Evolutionary conservation across 2,797 vertebrate species (phyloP).

Genomic region (Petrocephalus schoutedeni): DNA sequence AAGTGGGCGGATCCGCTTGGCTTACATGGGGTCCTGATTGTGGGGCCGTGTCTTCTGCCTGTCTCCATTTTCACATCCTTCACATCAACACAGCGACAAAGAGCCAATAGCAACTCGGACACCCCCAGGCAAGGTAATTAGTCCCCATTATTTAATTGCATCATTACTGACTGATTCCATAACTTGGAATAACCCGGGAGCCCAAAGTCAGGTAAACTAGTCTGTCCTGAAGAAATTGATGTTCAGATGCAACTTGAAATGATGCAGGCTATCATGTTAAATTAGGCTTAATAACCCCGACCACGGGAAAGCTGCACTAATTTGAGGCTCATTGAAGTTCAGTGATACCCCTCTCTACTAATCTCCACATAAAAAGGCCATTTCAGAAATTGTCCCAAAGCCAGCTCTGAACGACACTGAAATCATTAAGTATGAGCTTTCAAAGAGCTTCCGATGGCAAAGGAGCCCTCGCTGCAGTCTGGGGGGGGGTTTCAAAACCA

Average conservation of each 20-base stretch:
- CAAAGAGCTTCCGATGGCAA: conserved; percentile 69
- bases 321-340: conserved; percentile 66
- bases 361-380: conserved; percentile 68
- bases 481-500: conserved; percentile 58
- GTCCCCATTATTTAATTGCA: conserved; percentile 24
- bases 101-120: neutral
- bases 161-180: conserved; percentile 20
- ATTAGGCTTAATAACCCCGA: conserved; percentile 62
- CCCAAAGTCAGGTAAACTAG: neutral
- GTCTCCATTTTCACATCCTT: conserved; percentile 18
- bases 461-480: conserved; percentile 71
- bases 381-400: conserved; percentile 73
- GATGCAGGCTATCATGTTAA: conserved; percentile 59
- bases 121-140: conserved; percentile 31
- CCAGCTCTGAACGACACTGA: conserved; percentile 70
- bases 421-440: conserved; percentile 71
- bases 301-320: conserved; percentile 60
- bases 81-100: conserved; percentile 10
- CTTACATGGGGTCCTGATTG: conserved; percentile 51
- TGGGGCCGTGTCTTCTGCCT: conserved; percentile 29
- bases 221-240: conserved; percentile 53
- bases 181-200: neutral
- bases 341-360: conserved; percentile 60
- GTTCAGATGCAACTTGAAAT: conserved; percentile 61
- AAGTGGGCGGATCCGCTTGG: conserved; percentile 63